Percentiles rank a stretch among this genome's conserved stretches.
phyloP scores from a whole-genome alignment of 2,888 invertebrate genomes.

The Drosophila niveifrons region DNA sequence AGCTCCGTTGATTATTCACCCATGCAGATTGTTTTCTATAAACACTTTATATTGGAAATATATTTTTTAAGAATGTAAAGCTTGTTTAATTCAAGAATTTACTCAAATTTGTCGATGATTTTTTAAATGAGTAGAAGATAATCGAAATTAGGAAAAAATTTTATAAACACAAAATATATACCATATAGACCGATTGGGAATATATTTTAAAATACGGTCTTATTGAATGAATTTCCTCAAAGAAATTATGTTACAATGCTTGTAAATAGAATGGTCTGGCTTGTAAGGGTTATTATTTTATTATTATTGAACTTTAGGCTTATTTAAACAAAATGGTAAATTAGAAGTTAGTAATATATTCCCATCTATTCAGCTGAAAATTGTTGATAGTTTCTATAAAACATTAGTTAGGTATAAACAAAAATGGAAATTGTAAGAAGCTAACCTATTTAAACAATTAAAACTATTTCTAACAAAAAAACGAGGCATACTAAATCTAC shows the following conservation, averaged over 20 bases:
- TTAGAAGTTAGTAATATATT: not conserved
- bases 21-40: not conserved
- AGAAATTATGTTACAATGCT: not conserved
- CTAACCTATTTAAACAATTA: slow-evolving; percentile 6
- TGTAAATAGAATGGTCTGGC: not conserved
- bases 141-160: too few relatives aligned
- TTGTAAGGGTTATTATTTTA: not conserved
- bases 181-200: not conserved
- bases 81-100: too few relatives aligned
- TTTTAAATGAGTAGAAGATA: not conserved
- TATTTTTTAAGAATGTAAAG: too few relatives aligned
- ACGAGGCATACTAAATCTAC: slow-evolving; percentile 3
- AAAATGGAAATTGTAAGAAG: not conserved
- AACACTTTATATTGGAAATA: not conserved
- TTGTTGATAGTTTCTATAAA: not conserved
- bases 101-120: not conserved
- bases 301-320: not conserved
- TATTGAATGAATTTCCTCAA: not conserved
- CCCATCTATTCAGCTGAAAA: not conserved
- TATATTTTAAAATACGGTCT: not conserved
- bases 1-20: not conserved
- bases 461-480: slow-evolving; percentile 11
- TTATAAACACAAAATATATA: too few relatives aligned
- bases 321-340: not conserved
- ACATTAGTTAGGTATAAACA: slow-evolving; percentile 1